Base-by-base conservation (phyloP, 2,113 vertebrate genomes). In the Tupaia tana region DNA sequence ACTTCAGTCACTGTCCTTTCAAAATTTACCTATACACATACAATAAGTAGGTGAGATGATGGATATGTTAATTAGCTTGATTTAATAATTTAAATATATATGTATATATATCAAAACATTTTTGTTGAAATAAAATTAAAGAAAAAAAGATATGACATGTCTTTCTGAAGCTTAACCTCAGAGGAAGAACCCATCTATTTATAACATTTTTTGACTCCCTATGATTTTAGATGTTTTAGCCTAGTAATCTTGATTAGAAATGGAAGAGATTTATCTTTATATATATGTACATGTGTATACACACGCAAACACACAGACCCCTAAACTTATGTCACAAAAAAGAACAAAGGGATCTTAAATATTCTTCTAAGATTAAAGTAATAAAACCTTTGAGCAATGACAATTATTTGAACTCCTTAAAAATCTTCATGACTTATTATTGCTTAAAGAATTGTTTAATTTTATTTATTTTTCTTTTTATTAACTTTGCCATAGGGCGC, bases 201-300 rank as follows among this genome's bases (percentile, higher is more conserved):
- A 63, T 43, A 84, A 24, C 9, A 12, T 61, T 95, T 70, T 27
- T 89, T 84, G 71, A 54, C 12, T 70, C 54, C 7, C 9, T 54
- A 18, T 90, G 56, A 70, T 87, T 95, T 96, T 52, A 86, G 92
- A 86, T 79, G 25, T 31, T 95, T 59, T 25, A 87, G 6, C 22
- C 5, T 79, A 19, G 82, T 89, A 83, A 83, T 86, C 25, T 79
- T 83, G 43, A 86, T 11, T 34, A 92, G 71, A 80, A n/a, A 78
- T 20, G 18, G 31, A 43, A 31, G 22, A 63, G 63, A 19, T 54
- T 22, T 27, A 89, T 43, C 43, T 43, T 43, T 43, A 43, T 43
- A 13, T 54, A 29, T 3, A 19, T 14, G 14, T 7, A 67, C 12
- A 54, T 52, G 80, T 6, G 15, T 9, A 9, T 29, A 27, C 2